phyloP scores from a whole-genome alignment of 1,140 invertebrate genomes.

The Diabrotica virgifera region DNA sequence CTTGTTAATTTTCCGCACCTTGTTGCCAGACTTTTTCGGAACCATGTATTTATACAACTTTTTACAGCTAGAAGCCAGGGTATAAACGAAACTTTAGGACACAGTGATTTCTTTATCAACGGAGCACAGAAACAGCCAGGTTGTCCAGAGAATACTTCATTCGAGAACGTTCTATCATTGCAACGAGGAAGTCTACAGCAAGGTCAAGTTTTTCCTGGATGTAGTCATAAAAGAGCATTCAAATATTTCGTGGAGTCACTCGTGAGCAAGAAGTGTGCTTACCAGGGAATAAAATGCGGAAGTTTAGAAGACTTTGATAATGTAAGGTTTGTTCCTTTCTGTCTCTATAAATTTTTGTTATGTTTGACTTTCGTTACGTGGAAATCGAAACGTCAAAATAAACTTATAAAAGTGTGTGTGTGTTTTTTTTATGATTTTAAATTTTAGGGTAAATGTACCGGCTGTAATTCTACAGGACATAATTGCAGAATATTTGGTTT shows the following conservation, averaged over 20 bases:
- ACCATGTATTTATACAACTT: not conserved
- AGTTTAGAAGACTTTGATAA: conserved; percentile 33
- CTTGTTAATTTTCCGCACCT: no score
- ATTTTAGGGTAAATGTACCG: conserved; percentile 39
- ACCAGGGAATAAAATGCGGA: conserved; percentile 38
- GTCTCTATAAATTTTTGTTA: no score
- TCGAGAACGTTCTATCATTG: conserved; percentile 32
- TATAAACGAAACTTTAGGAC: conserved; percentile 33
- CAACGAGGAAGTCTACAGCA: conserved; percentile 34
- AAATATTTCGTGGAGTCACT: conserved; percentile 45
- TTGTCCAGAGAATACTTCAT: conserved; percentile 34
- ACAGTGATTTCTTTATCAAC: conserved; percentile 43
- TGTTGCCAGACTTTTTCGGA: no score
- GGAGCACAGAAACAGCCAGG: conserved; percentile 41
- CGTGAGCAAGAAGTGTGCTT: conserved; percentile 37
- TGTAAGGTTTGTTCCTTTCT: conserved; percentile 13
- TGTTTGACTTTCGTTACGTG: no score
- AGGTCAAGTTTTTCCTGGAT: conserved; percentile 41
- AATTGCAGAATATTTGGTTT: conserved; percentile 32
- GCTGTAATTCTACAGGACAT: conserved; percentile 25
- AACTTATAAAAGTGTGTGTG: no score
- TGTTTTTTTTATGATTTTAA: not conserved
- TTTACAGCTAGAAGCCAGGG: conserved; percentile 40
- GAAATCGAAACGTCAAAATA: no score
- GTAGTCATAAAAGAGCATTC: conserved; percentile 44